phyloP scores from a whole-genome alignment of 2,797 vertebrate species.

The Pteropus rufus region DNA sequence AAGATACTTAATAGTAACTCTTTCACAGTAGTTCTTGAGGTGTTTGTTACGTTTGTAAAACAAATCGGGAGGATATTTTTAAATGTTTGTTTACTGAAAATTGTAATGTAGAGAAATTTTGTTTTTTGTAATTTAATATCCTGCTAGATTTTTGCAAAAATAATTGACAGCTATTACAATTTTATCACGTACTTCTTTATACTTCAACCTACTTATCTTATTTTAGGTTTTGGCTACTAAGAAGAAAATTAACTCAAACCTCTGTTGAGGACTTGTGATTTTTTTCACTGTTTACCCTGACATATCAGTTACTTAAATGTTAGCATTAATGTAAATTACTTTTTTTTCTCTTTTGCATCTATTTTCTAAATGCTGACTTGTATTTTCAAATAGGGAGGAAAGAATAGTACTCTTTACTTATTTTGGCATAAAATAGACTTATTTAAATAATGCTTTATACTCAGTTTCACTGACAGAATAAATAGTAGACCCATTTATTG shows the following conservation, averaged over 20 bases:
- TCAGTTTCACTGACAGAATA: conserved; percentile 26
- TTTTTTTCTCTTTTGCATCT: conserved; percentile 4
- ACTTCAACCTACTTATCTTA: neutral
- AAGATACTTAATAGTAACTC: neutral
- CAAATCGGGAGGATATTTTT: neutral
- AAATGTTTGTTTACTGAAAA: neutral
- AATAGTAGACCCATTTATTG: neutral
- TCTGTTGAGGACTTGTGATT: neutral
- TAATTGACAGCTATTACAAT: neutral
- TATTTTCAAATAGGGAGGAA: neutral
- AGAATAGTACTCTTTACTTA: neutral
- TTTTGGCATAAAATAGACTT: conserved; percentile 6
- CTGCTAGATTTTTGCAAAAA: neutral
- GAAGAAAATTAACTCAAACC: neutral
- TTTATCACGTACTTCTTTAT: neutral
- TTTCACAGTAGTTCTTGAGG: neutral
- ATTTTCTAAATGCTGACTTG: neutral
- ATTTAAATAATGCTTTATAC: neutral
- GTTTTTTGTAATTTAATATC: neutral
- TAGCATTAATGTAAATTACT: neutral
- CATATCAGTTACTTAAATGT: conserved; percentile 12
- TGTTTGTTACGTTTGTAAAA: neutral
- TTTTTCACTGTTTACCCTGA: conserved; percentile 17
- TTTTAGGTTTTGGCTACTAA: neutral
- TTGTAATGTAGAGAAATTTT: neutral